Evolutionary conservation across 2,797 vertebrate genomes (phyloP), one percentile per base, ranked within the genome.

Genomic region (Sylvia borin): DNA sequence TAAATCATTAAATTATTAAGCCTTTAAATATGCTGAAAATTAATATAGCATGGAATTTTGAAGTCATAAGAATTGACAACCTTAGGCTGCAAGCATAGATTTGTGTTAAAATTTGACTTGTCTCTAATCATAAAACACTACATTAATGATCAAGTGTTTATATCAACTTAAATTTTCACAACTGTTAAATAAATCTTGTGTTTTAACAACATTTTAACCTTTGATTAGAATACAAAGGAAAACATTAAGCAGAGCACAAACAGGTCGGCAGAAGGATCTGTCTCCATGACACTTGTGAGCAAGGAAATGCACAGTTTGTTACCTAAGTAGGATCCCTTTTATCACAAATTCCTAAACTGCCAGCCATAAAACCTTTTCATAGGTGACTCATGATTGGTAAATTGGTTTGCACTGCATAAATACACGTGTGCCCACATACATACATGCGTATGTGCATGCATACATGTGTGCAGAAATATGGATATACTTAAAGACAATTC

Each of bases 1-100:
- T 94, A 97, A 97, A 97, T 98, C 93, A 97, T 96, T 97, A 96
- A 97, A 97, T 98, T 97, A 97, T 98, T 98, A 98, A 97, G 93
- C 79, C 75, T 96, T 96, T 96, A 96, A 96, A 96, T 97, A 96
- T 94, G 86, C 81, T 94, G 92, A 96, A 97, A 97, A 97, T 95
- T 77, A 97, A 92, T 91, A 85, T 85, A 96, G 96, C 79, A 50
- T 96, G 45, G 91, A 97, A 87, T 97, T 96, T 97, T 74, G 82
- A 97, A 97, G 83, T 96, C 95, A 81, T 51, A 87, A 62, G 77
- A 96, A 97, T 94, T 97, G 96, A 96, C 86, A 96, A 61, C 78
- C 95, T 95, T 83, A 94, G 94, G 92, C 91, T 96, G 65, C 95
- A 95, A 90, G 92, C 92, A 81, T 73, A 55, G 94, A 95, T 86